These are phyloP conservation scores for Drosophila neotestacea DNA, from an alignment of 2,888 invertebrate species.

Conservation along the genomic window DNA sequence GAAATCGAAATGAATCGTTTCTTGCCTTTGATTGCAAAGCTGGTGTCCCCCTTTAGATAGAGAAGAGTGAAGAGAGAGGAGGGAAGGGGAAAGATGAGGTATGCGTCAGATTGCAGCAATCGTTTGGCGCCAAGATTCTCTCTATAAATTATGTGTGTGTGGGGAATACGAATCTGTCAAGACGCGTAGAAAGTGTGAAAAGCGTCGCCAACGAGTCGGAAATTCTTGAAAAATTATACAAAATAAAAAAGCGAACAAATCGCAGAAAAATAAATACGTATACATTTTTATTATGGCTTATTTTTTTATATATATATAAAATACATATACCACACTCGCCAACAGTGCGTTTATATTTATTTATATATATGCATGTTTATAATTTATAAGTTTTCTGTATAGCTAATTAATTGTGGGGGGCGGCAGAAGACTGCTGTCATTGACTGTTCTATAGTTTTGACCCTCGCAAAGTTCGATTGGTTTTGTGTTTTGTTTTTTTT, in stretches of 20 bases:
- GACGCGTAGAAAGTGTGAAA: slow-evolving; percentile 64
- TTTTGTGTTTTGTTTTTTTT: not conserved
- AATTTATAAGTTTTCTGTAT: slow-evolving; percentile 74
- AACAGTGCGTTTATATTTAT: slow-evolving; percentile 8
- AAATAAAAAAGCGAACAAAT: slow-evolving; percentile 36
- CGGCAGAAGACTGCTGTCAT: slow-evolving; percentile 59
- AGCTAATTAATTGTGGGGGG: slow-evolving; percentile 60
- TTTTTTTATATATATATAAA: slow-evolving; percentile 2
- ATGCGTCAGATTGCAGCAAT: slow-evolving; percentile 62
- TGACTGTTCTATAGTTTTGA: slow-evolving; percentile 77
- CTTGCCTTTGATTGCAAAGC: slow-evolving; percentile 20
- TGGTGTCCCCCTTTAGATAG: not conserved
- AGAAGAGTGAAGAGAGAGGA: not conserved
- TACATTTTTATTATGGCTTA: slow-evolving; percentile 42
- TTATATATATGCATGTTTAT: slow-evolving; percentile 43
- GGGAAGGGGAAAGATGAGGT: slow-evolving; percentile 13
- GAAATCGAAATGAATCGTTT: slow-evolving; percentile 64
- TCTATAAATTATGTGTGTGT: slow-evolving; percentile 57
- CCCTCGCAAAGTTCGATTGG: slow-evolving; percentile 77
- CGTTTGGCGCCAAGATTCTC: slow-evolving; percentile 76
- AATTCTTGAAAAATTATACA: slow-evolving; percentile 58
- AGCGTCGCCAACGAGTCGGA: slow-evolving; percentile 64
- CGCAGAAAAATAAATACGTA: slow-evolving; percentile 41
- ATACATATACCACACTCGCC: no score
- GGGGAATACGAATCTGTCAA: slow-evolving; percentile 61